Conservation (phyloP, 2,888 invertebrate genomes). For the Sinodicranocentrus sp. region DNA sequence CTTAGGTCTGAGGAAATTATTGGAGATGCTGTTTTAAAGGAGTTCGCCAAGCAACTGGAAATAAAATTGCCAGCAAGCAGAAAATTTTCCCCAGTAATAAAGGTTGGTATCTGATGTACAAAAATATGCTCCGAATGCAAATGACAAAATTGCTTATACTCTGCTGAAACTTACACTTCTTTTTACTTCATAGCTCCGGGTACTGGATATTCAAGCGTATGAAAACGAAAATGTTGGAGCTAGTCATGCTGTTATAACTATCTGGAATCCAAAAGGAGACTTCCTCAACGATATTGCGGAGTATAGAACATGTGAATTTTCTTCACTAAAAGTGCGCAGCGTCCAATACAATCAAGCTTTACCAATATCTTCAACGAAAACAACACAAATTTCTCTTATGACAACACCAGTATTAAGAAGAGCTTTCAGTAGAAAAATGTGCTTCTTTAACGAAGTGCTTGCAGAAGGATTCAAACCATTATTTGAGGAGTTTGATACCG, state of each 20-base stretch:
- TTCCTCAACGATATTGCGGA: not conserved
- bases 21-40: not conserved
- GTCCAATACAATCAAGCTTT: not conserved
- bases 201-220: not conserved
- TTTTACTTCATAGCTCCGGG: not conserved
- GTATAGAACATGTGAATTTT: not conserved
- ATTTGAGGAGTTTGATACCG: conserved; percentile 12
- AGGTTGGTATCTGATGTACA: not conserved
- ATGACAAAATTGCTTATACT: not conserved
- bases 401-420: too few relatives aligned
- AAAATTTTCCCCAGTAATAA: not conserved
- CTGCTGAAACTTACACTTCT: not conserved
- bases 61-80: not conserved
- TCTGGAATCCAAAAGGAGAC: conserved; percentile 15
- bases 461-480: not conserved
- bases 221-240: not conserved
- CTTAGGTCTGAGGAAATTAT: not conserved
- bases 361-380: not conserved
- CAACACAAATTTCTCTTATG: not conserved
- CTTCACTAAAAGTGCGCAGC: not conserved
- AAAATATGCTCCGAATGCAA: not conserved
- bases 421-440: not conserved
- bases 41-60: not conserved
- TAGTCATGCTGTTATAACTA: not conserved
- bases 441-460: not conserved